Percentiles rank a stretch among this genome's conserved stretches.
Evolutionary conservation across 2,113 vertebrate genomes (phyloP).

Genomic region (Montifringilla adamsi): DNA sequence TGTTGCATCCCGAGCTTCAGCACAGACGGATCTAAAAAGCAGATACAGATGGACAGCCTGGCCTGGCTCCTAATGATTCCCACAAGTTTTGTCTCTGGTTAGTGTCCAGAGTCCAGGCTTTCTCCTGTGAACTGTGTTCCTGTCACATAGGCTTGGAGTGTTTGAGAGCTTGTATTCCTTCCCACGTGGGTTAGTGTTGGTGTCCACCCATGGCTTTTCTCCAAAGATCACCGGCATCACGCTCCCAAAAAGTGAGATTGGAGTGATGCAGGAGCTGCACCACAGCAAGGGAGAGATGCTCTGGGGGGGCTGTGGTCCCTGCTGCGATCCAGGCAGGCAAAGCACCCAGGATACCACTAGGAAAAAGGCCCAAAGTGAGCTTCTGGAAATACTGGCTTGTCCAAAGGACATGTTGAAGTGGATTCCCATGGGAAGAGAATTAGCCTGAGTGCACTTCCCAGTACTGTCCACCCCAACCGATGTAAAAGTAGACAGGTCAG

Average conservation of each 20-base stretch:
- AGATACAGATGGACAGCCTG: background rate
- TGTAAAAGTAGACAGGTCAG: background rate
- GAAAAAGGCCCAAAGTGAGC: background rate
- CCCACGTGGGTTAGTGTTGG: background rate
- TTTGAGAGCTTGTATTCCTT: background rate
- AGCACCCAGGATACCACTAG: background rate
- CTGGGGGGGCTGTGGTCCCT: background rate
- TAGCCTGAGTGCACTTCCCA: background rate
- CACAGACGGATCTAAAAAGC: rapidly evolving
- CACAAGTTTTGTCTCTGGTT: background rate
- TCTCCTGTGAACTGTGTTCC: background rate
- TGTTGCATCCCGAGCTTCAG: background rate
- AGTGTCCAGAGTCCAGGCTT: rapidly evolving
- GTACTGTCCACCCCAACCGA: background rate
- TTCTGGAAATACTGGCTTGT: background rate
- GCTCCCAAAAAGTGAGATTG: background rate
- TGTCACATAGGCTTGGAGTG: background rate
- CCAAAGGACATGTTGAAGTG: background rate
- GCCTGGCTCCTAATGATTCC: background rate
- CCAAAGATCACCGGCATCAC: background rate
- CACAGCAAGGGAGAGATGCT: background rate
- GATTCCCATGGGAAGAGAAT: background rate
- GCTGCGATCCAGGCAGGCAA: background rate
- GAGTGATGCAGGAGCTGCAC: background rate
- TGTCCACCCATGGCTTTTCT: background rate